Evolutionary conservation across 1,140 invertebrate genomes (phyloP).

Genomic region (Heliothis virescens): DNA sequence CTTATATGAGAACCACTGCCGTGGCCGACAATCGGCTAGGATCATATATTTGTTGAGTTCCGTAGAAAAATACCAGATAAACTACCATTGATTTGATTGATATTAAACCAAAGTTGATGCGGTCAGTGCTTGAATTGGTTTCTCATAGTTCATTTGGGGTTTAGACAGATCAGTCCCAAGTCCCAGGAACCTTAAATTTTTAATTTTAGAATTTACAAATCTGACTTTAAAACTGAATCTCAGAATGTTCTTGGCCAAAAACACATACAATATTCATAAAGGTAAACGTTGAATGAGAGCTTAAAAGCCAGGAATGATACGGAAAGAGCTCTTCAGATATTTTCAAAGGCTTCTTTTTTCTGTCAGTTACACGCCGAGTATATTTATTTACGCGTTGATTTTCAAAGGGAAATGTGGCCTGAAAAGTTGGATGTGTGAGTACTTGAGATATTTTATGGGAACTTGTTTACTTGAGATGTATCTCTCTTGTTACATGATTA

Average conservation of each 20-base stretch:
- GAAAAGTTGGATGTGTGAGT: not conserved
- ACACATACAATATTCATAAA: constrained; percentile 25
- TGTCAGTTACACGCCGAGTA: constrained; percentile 3
- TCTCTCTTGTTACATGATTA: too few species aligned
- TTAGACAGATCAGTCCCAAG: too few species aligned
- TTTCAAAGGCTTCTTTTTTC: constrained; percentile 8
- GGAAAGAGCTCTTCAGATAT: not conserved
- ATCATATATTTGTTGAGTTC: too few species aligned
- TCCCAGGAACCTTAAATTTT: too few species aligned
- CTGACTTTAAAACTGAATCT: not conserved
- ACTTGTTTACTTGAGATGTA: not conserved
- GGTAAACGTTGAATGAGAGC: not conserved
- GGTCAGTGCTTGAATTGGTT: too few species aligned
- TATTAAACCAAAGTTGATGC: too few species aligned
- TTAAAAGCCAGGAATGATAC: constrained; percentile 11
- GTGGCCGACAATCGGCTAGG: too few species aligned
- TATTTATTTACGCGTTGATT: not conserved
- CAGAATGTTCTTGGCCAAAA: not conserved
- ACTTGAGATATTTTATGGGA: not conserved
- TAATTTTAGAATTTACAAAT: too few species aligned
- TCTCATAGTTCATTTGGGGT: too few species aligned
- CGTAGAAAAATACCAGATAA: too few species aligned
- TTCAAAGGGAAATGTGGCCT: not conserved
- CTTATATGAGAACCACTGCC: too few species aligned
- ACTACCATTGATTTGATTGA: too few species aligned